Evolutionary conservation across 2,888 invertebrate genomes (phyloP), one percentile per base, ranked within the genome.

Genomic region (Sminthurinus aureus): DNA sequence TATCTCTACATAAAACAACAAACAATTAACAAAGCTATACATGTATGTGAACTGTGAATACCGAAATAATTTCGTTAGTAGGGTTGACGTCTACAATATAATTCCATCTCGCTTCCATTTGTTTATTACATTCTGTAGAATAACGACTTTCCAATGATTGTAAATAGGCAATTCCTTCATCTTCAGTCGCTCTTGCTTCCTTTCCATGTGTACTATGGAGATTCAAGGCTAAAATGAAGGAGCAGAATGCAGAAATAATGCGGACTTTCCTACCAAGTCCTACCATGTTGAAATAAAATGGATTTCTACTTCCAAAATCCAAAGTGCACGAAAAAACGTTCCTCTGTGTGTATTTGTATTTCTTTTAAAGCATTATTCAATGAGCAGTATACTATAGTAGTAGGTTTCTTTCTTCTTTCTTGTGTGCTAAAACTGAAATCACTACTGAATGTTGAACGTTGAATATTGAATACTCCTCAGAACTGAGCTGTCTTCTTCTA

Each of bases 1-100:
- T n/a, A 51, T 24, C 4, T 51, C 3, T 50, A 75, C 4, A 75
- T 38, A 20, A 11, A 38, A 38, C 71, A 24, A 1, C 24, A 22
- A 24, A 24, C 6, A 26, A 73, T 24, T 22, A 22, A 22, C 15
- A 26, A 6, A n/a, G 20, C 6, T 24, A 24, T 73, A 20, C 13
- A 66, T 13, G 66, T 67, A 69, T 85, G 79, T 73, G 84, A 71
- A n/a, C 83, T 85, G 74, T 76, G 75, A 88, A 86, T 76, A 87
- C 88, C 18, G 89, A 88, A 69, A 84, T 85, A 18, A 82, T 81
- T 26, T 85, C 88, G 24, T 87, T 88, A 58, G 84, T 86, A 26
- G 79, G 80, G 0, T 87, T 88, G 22, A 88, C 87, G 77, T 88
- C 87, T 12, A 86, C 86, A 24, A 87, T 85, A 81, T 87, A 88